Percentiles rank a stretch among this genome's conserved stretches.
These are phyloP conservation scores for Allygus modestus DNA, from an alignment of 2,888 invertebrate genomes.

Conservation along the genomic window DNA sequence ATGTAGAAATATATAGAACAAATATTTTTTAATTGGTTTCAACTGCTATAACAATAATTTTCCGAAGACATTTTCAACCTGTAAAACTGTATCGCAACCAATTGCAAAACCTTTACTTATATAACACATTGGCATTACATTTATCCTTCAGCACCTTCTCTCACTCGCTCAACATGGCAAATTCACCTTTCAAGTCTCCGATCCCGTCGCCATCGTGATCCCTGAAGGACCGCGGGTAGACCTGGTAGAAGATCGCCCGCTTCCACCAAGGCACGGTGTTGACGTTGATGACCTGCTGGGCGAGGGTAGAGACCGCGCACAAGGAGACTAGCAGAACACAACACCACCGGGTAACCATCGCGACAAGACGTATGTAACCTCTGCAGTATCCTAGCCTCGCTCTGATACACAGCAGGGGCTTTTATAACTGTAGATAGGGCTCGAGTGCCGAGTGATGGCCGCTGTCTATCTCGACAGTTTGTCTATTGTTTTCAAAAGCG, in stretches of 20 bases:
- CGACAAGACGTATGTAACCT: not conserved
- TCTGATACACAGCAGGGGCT: not conserved
- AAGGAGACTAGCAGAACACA: not conserved
- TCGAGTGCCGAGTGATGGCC: not conserved
- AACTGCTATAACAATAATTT: too few relatives aligned
- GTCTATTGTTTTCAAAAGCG: too few relatives aligned
- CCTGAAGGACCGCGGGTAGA: slow-evolving; percentile 90
- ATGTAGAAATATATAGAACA: too few relatives aligned
- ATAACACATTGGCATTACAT: too few relatives aligned
- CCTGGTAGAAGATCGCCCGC: slow-evolving; percentile 88
- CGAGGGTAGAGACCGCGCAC: not conserved
- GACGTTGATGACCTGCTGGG: not conserved
- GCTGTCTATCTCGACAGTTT: not conserved
- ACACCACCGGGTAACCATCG: not conserved
- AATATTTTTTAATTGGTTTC: too few relatives aligned
- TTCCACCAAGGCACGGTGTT: slow-evolving; percentile 84
- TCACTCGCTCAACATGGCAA: not conserved
- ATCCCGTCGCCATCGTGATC: slow-evolving; percentile 91
- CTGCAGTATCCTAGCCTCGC: not conserved
- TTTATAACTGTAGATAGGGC: not conserved
- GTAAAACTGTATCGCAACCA: too few relatives aligned
- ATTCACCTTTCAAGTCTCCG: slow-evolving; percentile 88
- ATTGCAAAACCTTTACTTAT: too few relatives aligned
- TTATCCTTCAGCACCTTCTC: too few relatives aligned
- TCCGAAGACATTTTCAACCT: too few relatives aligned